Evolutionary conservation across 2,113 vertebrate genomes (phyloP), one percentile per base, ranked within the genome.

Genomic region (Pipra filicauda): DNA sequence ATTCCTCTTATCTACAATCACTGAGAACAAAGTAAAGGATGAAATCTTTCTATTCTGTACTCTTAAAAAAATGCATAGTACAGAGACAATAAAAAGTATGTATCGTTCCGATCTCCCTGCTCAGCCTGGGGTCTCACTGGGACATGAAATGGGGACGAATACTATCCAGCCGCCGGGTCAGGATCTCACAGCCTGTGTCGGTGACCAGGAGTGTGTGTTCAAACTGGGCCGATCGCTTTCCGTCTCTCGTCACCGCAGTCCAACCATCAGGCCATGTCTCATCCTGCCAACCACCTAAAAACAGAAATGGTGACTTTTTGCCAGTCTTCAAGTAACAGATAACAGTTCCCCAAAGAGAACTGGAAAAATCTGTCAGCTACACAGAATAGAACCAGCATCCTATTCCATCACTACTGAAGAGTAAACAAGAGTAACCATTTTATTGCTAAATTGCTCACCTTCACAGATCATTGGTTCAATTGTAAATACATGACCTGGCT

Each of bases 401-500:
- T 57, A 11, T 37, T 72, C 86, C 46, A 89, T 43, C 28, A 15
- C 31, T 39, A 27, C 33, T 80, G 35, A 48, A 43, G 4, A n/a
- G 22, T 23, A 79, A 91, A 31, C 13, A n/a, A 24, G 27, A 72
- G 41, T 65, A 39, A 81, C 31, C 35, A 27, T 57, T 70, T 90
- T 15, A 4, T 5, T 59, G 55, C 51, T 62, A 4, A 78, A 75
- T 30, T 75, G 80, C 96, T 99, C 94, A 99, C 99, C 99, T 99
- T 99, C 99, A 97, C 99, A 99, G 89, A 99, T 99, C 99, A 99
- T 99, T 89, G 99, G 99, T 92, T 99, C 99, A 70, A 99, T 99
- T 95, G 99, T 99, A 97, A 99, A 99, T 58, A 99, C 99, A 10
- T 99, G 99, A 49, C 99, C 99, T 5, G 99, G 99, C 93, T 99